Base-by-base conservation (phyloP, 2,888 invertebrate genomes). In the Eulithis prunata region DNA sequence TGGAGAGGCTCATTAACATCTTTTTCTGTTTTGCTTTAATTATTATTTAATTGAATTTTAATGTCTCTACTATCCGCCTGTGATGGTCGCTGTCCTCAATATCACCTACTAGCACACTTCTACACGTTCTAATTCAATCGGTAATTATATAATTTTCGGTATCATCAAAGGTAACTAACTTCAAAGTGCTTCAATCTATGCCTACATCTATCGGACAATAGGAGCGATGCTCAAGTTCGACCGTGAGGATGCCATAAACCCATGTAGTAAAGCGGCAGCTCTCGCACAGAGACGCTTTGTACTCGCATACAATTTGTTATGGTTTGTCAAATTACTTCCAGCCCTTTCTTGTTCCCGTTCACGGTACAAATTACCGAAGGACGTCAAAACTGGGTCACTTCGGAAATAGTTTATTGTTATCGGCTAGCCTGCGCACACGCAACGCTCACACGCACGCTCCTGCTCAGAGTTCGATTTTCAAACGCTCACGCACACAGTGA, bases 341-440 rank as follows among this genome's bases (percentile, higher is more conserved):
- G 90, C 91, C 91, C 91, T 91, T 92, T 93, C 91, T 91, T 90
- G 90, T 90, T 92, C 91, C 92, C 90, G 89, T 86, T 86, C 87
- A 86, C 90, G 86, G 89, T 86, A 91, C 91, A 88, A 90, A 91
- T 91, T 91, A 80, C 88, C 83, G 92, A 93, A 93, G 93, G 93
- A 93, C 93, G 92, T 88, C 84, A 83, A 81, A 93, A 91, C 90
- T 93, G 87, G 92, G 92, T 92, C 93, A 93, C 91, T 93, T 93
- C 93, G 92, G 91, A 93, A 93, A 93, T 93, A 93, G 91, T 92
- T 92, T 92, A 93, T 93, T 93, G 93, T 93, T 93, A 93, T 92
- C 91, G 91, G 87, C 88, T 86, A 86, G 88, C 83, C 85, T 86
- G 91, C 90, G 90, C 89, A 81, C 89, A 90, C 89, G 90, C 87